Conservation (phyloP, 2,113 vertebrate species). For the Ibidorhyncha struthersii region DNA sequence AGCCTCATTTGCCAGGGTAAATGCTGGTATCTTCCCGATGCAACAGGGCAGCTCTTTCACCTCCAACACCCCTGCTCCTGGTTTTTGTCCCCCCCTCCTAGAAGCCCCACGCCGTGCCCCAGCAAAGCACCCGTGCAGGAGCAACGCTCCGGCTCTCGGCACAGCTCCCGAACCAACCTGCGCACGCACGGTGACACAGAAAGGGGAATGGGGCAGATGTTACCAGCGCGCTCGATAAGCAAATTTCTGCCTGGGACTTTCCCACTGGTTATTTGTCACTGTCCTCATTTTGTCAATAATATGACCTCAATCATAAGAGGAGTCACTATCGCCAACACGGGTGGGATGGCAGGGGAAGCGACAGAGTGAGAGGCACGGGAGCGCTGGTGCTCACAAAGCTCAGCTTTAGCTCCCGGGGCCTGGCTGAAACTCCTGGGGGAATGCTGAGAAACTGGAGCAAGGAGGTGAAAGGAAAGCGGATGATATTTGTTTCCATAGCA, state of each 20-base stretch:
- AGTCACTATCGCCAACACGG: accelerated
- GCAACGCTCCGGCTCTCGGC: not conserved
- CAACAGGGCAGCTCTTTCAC: not conserved
- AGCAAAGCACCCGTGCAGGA: not conserved
- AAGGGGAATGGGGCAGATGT: accelerated
- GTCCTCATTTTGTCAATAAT: not conserved
- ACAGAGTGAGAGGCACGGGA: not conserved
- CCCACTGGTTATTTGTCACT: not conserved
- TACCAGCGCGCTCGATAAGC: accelerated
- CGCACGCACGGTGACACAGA: accelerated
- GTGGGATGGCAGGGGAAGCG: not conserved
- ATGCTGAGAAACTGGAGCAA: not conserved
- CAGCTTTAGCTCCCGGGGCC: not conserved
- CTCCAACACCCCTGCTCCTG: not conserved
- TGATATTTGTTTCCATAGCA: not conserved
- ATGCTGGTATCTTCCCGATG: accelerated
- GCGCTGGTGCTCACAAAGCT: not conserved
- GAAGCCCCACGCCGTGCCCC: not conserved
- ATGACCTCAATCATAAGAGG: accelerated
- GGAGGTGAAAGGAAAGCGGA: not conserved
- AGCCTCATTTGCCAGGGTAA: not conserved
- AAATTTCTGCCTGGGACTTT: not conserved
- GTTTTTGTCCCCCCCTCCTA: not conserved
- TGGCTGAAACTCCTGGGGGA: not conserved
- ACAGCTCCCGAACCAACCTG: accelerated